Percentiles rank a stretch among this genome's conserved stretches.
phyloP scores from a whole-genome alignment of 2,797 vertebrate genomes.

The Xiphophorus birchmanni region DNA sequence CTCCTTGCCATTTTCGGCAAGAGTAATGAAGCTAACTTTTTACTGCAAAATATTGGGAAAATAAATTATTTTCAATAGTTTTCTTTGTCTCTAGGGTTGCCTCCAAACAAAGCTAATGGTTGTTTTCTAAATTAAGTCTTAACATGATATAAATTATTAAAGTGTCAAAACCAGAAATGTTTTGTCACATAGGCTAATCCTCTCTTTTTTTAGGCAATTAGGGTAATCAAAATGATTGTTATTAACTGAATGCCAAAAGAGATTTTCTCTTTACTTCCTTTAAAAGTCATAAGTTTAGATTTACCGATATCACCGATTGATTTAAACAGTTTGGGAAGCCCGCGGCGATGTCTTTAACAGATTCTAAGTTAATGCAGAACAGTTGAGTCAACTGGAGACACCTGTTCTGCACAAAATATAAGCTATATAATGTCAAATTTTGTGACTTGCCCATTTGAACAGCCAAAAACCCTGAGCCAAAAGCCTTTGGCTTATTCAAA shows the following conservation, averaged over 20 bases:
- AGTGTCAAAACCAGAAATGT: neutral
- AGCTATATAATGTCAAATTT: neutral
- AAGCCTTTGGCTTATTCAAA: no score
- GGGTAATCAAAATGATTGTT: neutral
- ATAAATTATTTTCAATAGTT: neutral
- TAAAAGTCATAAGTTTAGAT: neutral
- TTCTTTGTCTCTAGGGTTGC: neutral
- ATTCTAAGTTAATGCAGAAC: neutral
- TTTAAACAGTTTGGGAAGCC: neutral
- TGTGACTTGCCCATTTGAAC: no score
- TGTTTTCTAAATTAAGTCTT: neutral
- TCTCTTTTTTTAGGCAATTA: neutral
- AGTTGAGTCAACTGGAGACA: neutral
- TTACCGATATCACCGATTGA: neutral
- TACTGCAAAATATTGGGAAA: no score
- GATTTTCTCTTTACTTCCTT: neutral
- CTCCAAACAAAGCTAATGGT: neutral
- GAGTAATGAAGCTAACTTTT: neutral
- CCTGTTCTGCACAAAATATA: neutral
- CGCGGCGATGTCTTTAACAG: neutral
- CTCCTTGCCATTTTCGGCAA: neutral
- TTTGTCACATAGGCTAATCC: neutral
- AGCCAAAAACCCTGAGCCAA: no score
- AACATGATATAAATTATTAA: neutral
- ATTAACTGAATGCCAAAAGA: neutral